Conservation (phyloP, 2,888 invertebrate genomes). For the Tipula confusa region DNA sequence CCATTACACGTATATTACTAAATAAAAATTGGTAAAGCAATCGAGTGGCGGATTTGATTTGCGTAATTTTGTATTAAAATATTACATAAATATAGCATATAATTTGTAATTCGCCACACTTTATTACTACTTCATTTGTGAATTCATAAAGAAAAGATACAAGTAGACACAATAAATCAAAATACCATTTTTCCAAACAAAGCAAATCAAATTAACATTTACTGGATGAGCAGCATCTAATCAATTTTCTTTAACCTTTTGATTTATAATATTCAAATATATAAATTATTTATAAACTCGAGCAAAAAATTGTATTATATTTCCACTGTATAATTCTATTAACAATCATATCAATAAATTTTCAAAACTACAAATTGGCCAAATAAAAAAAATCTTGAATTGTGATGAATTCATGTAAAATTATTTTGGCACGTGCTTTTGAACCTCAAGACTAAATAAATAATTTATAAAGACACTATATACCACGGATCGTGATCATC, state of each 20-base stretch:
- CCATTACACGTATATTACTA: too few relatives aligned
- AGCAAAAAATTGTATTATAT: not conserved
- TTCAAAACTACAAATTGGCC: not conserved
- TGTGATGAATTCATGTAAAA: slow-evolving; percentile 12
- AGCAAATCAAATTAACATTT: too few relatives aligned
- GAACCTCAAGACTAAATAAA: not conserved
- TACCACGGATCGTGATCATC: not conserved
- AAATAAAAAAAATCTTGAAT: not conserved
- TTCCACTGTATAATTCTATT: not conserved
- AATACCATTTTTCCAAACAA: too few relatives aligned
- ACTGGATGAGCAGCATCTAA: not conserved
- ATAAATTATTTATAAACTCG: not conserved
- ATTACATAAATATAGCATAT: too few relatives aligned
- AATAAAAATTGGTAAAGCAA: too few relatives aligned
- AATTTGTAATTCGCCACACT: too few relatives aligned
- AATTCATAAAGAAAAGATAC: too few relatives aligned
- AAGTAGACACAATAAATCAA: too few relatives aligned
- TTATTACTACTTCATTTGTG: too few relatives aligned
- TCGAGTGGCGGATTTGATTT: too few relatives aligned
- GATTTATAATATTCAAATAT: not conserved
- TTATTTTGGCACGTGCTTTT: slow-evolving; percentile 17
- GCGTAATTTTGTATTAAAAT: too few relatives aligned
- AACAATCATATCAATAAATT: not conserved
- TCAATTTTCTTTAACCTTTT: slow-evolving; percentile 12
- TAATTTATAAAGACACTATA: not conserved